Evolutionary conservation across 2,888 invertebrate species (phyloP).

Genomic region (Eilema sororculum): DNA sequence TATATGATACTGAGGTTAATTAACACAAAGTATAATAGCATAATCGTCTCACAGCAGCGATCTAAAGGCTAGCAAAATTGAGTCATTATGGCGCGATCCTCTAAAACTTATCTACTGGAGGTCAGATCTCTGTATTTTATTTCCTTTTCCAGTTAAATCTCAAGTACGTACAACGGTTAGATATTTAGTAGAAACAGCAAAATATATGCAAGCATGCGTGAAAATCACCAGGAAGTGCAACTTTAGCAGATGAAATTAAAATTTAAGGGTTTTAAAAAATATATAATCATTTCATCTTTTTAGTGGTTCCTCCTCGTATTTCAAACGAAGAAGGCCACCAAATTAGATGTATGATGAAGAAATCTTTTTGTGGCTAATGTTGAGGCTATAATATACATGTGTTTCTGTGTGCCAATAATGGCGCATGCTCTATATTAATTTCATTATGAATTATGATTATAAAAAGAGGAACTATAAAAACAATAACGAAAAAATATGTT

Average conservation of each 20-base stretch:
- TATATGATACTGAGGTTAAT: slow-evolving; percentile 13
- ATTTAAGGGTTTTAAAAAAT: background rate
- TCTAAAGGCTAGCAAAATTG: background rate
- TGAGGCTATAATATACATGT: no score
- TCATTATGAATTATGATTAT: background rate
- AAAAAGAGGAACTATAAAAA: slow-evolving; percentile 1
- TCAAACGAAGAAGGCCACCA: background rate
- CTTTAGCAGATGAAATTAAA: background rate
- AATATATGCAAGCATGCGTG: background rate
- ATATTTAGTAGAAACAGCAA: background rate
- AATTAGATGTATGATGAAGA: background rate
- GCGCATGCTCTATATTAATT: no score
- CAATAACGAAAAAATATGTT: background rate
- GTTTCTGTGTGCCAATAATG: no score
- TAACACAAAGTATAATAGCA: background rate
- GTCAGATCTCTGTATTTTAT: background rate
- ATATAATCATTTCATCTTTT: background rate
- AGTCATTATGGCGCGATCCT: background rate
- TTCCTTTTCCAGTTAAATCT: background rate
- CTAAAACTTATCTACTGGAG: background rate
- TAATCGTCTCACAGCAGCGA: slow-evolving; percentile 6
- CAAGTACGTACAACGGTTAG: background rate
- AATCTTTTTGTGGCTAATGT: no score
- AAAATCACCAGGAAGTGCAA: background rate
- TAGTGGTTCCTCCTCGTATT: background rate